Base-by-base conservation (phyloP, 2,797 vertebrate genomes). In the Leptatherina wallacei region DNA sequence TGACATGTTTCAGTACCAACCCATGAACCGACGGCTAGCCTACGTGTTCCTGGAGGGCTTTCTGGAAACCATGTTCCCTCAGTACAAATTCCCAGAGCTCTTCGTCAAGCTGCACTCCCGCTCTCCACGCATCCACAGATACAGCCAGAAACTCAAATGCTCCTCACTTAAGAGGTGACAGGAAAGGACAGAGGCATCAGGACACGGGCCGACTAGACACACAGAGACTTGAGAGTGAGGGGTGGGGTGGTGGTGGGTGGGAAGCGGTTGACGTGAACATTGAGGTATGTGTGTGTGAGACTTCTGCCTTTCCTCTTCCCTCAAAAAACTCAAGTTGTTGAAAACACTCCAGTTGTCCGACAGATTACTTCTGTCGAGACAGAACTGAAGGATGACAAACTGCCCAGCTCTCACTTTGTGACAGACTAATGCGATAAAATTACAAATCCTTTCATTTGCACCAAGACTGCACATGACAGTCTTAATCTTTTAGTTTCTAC, bases 1-100 rank as follows among this genome's bases (percentile, higher is more conserved):
- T 65, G 96, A 99, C 93, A 99, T 99, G 98, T 99, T 99, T 90
- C 98, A 99, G 93, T 96, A 99, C 85, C 95, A 96, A 83, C 96
- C 98, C n/a, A 95, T 98, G 89, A 99, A 99, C 89, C 96, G 97
- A 10, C 96, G 98, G 67, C 95, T 99, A 83, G 97, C 96, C 70
- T 99, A 98, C 32, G 98, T 99, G 71, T 97, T 98, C 92, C 91
- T 99, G 83, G 98, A 99, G 93, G 97, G 98, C 87, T 98, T 99
- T 91, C 93, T 99, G 92, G 98, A 99, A 94, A 99, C 97, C 69
- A 96, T 99, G 91, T 99, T 99, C 93, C 97, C 98, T 33, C 96
- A 97, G 87, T 97, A 98, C 93, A 98, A 97, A 86, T 99, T 99
- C 85, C 96, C 95, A 10, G 97, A 99, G 95, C 97, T 99, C 84